These are phyloP conservation scores for Budorcas taxicolor DNA, from an alignment of 2,113 vertebrate species.

Conservation along the genomic window DNA sequence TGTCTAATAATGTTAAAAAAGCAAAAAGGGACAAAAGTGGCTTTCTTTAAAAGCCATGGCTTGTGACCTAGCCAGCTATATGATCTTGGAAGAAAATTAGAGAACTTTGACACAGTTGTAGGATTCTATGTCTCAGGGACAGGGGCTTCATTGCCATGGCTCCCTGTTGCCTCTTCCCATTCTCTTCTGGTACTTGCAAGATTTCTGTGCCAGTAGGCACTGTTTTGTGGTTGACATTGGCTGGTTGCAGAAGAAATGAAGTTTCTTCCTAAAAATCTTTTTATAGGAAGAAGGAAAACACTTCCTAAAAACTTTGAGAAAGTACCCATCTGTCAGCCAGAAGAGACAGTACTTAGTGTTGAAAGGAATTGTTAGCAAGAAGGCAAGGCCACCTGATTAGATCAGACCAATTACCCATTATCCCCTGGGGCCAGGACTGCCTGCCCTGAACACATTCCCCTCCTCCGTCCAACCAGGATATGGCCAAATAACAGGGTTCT, in stretches of 20 bases:
- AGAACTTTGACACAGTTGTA: not conserved
- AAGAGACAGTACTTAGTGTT: not conserved
- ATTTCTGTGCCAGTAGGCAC: not conserved
- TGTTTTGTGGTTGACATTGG: not conserved
- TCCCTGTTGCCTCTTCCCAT: not conserved
- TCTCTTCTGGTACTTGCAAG: not conserved
- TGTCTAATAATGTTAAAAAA: not conserved
- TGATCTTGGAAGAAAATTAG: not conserved
- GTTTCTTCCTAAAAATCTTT: not conserved
- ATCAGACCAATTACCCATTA: not conserved
- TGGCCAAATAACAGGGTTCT: not conserved
- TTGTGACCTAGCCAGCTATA: not conserved
- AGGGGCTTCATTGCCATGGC: fast-evolving
- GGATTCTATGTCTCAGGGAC: not conserved
- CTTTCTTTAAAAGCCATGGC: not conserved
- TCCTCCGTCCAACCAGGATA: not conserved
- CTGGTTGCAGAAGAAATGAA: not conserved
- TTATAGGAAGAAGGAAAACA: not conserved
- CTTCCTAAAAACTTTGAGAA: not conserved
- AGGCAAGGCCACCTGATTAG: not conserved
- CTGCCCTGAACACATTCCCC: not conserved
- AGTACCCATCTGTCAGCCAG: not conserved
- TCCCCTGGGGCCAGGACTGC: too few species aligned
- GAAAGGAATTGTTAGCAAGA: not conserved
- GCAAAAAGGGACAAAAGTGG: not conserved